Evolutionary conservation across 2,888 invertebrate species (phyloP).

Genomic region (Eupithecia dodoneata): DNA sequence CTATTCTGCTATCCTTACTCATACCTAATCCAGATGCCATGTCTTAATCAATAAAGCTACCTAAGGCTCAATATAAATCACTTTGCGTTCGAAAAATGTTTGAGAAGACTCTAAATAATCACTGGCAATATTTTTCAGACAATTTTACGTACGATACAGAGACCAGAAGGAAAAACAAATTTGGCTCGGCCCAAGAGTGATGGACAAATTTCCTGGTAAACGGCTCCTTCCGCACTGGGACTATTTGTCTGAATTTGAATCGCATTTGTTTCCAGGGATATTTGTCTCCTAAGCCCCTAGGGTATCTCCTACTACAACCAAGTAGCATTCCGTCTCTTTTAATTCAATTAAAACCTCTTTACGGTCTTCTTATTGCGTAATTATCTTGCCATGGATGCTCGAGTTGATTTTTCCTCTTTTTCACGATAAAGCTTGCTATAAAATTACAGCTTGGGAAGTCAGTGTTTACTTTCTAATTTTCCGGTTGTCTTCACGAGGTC

Average conservation of each 20-base stretch:
- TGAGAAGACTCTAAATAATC: slow-evolving; percentile 31
- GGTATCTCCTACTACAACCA: slow-evolving; percentile 67
- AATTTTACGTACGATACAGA: slow-evolving; percentile 50
- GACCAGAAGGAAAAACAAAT: slow-evolving; percentile 73
- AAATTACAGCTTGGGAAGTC: slow-evolving; percentile 60
- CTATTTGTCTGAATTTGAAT: slow-evolving; percentile 84
- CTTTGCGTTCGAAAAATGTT: slow-evolving; percentile 19
- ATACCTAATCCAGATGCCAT: background rate
- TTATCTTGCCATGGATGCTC: slow-evolving; percentile 53
- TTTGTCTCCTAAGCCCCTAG: slow-evolving; percentile 80
- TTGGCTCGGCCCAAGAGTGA: slow-evolving; percentile 77
- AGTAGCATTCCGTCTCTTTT: slow-evolving; percentile 71
- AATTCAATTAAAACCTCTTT: slow-evolving; percentile 75
- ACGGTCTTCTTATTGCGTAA: slow-evolving; percentile 59
- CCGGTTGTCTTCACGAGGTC: slow-evolving; percentile 79
- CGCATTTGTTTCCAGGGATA: slow-evolving; percentile 81
- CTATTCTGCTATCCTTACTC: background rate
- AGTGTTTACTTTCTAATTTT: slow-evolving; percentile 81
- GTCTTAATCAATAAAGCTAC: background rate
- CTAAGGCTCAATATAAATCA: slow-evolving; percentile 11
- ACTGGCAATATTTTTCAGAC: slow-evolving; percentile 43
- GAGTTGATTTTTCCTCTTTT: slow-evolving; percentile 43
- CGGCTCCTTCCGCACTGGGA: slow-evolving; percentile 79
- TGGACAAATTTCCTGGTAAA: slow-evolving; percentile 82
- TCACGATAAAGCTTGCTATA: slow-evolving; percentile 54